Evolutionary conservation across 2,113 vertebrate species (phyloP), one percentile per base, ranked within the genome.

Genomic region (Dromas ardeola): DNA sequence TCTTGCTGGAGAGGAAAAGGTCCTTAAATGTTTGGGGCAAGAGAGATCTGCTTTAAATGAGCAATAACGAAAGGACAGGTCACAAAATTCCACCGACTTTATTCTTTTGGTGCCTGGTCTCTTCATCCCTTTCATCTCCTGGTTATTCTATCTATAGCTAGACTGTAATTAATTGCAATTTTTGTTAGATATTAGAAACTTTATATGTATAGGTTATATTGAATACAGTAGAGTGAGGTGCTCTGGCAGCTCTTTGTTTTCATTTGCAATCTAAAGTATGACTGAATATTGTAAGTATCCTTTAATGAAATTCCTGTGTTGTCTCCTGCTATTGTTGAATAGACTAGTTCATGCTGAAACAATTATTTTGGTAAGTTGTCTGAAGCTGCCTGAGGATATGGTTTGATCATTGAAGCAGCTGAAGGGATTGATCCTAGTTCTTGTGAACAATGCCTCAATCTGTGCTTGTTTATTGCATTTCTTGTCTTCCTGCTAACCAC

Each of bases 361-460:
- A 97, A 95, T 95, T 96, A 92, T 96, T 97, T 97, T 95, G 79
- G 86, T 85, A 93, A 91, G 29, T 72, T 92, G 67, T 84, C 92
- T 95, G 80, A 58, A 66, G 93, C 50, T 93, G 88, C 93, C 97
- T 94, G 83, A 91, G 87, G 95, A 80, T 66, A 90, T 56, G 43
- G 50, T 69, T 95, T 97, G 92, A 97, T 97, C 88, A 89, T 76
- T 97, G 80, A 90, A 73, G 86, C 61, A 90, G n/a, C 56, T 94
- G 78, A 95, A 97, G 49, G 67, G 73, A 95, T 96, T 98, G 86
- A 95, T 95, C 56, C 69, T 52, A 76, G 70, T 85, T 84, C 79
- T 83, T 86, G 86, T 67, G 94, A 94, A 77, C 88, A 95, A 66
- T 91, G 53, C 76, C 45, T 95, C 96, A 95, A 42, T 90, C 93